Base-by-base conservation (phyloP, 2,888 invertebrate species). In the Leucozona laternaria region DNA sequence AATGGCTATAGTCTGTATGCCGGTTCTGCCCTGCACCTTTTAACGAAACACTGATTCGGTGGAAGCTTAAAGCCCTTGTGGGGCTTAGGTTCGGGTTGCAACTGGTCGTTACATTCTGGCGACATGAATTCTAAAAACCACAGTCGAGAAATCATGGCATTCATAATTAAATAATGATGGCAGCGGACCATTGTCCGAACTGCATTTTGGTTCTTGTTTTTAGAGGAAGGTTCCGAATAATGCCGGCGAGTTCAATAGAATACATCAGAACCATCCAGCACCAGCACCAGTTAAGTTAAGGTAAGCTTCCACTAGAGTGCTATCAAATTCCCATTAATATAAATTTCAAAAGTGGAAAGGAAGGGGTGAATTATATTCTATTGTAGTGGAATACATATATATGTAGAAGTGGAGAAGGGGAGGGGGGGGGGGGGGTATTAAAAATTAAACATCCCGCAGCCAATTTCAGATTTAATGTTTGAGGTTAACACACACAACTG, bases 161-260 rank as follows among this genome's bases (percentile, higher is more conserved):
- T 71, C 77, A 76, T 81, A 81, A 81, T 81, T 79, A 68, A 84
- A 79, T 79, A 79, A 84, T 76, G 43, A 71, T 66, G 37, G 58
- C 50, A 60, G 10, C 45, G 57, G 37, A 34, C 66, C 72, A 60
- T 57, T 66, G 58, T 73, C 62, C 53, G 37, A 37, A 53, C 6
- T 53, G 53, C 37, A 53, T 53, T 66, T 66, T 50, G 7, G 50
- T 37, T 25, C 37, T 53, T 53, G 68, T 53, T 64, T 64, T 34
- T 34, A 28, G 31, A 48, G 48, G 31, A 22, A 4, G 4, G n/a
- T 58, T 45, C 5, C 25, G 43, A 62, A 20, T 34, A 55, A 53
- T 60, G 22, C 31, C 0, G 64, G 13, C 4, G 22, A 45, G 60
- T 77, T 45, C 60, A 57, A 48, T 81, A 62, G 73, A 48, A 57